Base-by-base conservation (phyloP, 2,797 vertebrate genomes). In the Odontamblyopus rebecca region DNA sequence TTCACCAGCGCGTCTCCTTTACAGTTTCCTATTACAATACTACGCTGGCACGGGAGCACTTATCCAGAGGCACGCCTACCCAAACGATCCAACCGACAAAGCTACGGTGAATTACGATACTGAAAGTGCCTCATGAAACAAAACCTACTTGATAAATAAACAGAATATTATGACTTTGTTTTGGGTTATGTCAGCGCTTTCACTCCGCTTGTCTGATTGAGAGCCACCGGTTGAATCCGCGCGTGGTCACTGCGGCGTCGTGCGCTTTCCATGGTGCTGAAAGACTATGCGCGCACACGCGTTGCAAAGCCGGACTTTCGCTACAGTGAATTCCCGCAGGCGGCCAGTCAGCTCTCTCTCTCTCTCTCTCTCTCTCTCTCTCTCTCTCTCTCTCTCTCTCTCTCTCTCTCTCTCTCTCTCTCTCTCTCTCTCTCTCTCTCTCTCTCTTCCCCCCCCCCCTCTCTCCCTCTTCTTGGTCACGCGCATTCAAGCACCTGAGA, bases 141-240 rank as follows among this genome's bases (percentile, higher is more conserved):
- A 35, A 63, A 72, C n/a, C 13, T 15, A 57, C 72, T 62, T 63
- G 73, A 70, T 53, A 11, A 62, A 16, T 18, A 48, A 13, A 15
- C 19, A 5, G 26, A 78, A 69, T 74, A 78, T 71, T 60, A 60
- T 76, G 67, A 30, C 66, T 71, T 65, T 66, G n/a, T 16, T 61
- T n/a, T 4, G 57, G 53, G 62, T 70, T 41, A 29, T 64, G 62
- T 19, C 59, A 29, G 44, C 5, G 41, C 23, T 16, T 32, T 79
- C 64, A 60, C 65, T 38, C 76, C 15, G 64, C 81, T 29, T 71
- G 70, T 78, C 61, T 54, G 75, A 48, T 63, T 35, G 38, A 57
- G 82, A 90, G 88, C 88, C 91, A 94, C 92, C 89, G 93, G 93
- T 93, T 94, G 93, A 94, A 91, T 93, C 86, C 88, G 67, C 83